Base-by-base conservation (phyloP, 2,113 vertebrate species). In the Nothobranchius furzeri region DNA sequence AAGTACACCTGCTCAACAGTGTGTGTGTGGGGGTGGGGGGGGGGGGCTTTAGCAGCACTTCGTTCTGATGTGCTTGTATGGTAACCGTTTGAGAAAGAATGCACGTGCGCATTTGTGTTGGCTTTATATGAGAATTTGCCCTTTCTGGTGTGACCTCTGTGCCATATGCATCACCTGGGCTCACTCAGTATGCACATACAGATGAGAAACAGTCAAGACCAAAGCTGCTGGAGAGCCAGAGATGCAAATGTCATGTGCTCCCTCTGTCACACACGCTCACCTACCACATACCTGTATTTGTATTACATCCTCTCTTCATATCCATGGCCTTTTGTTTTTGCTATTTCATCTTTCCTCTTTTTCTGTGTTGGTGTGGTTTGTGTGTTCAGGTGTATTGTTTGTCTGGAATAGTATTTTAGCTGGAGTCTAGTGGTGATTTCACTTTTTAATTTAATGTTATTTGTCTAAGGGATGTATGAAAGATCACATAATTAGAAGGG, bases 131-230 rank as follows among this genome's bases (percentile, higher is more conserved):
- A 87, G 83, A 85, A 72, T 83, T 85, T 91, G 89, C 89, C 90
- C 91, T 91, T 91, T 92, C 90, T 81, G 83, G 73, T 79, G 79
- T 91, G 91, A 94, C 91, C 91, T 90, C 84, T 83, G 86, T 70
- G 87, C 90, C 86, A 87, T 68, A 78, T 76, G 83, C 87, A 87
- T 88, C 92, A 92, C 92, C 93, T 92, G 93, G 87, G 84, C 90
- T 90, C 89, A 88, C 88, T 93, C 89, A 89, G 76, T 93, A 92
- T 93, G 91, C 90, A 92, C 91, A 93, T 90, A 91, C 82, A 89
- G 91, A 90, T 90, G 82, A 87, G 86, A 75, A 81, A 65, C 73
- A 88, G 87, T 84, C 84, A 86, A 70, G 80, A 84, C 84, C 84
- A 87, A 84, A 81, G 73, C 83, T 88, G 73, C 78, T 83, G 50